A percentile compares a stretch with the other conserved stretches of the same genome.
These are phyloP conservation scores for Emberiza fucata DNA, from an alignment of 2,113 vertebrate genomes.

Conservation along the genomic window DNA sequence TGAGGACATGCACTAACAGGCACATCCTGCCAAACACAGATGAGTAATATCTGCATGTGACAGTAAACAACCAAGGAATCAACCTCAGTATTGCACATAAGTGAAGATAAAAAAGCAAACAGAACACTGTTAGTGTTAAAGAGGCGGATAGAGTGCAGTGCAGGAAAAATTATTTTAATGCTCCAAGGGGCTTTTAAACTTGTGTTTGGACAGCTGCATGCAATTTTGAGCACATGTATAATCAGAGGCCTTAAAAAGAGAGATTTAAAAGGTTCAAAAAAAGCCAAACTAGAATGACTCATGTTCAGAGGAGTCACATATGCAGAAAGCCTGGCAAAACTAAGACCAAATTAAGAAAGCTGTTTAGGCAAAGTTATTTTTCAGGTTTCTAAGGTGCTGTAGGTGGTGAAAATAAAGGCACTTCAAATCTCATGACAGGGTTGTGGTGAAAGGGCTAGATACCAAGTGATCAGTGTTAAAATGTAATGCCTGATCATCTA, in stretches of 20 bases:
- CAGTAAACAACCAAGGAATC: background rate
- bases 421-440: background rate
- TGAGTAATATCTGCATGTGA: background rate
- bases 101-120: conserved; percentile 7
- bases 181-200: conserved; percentile 4
- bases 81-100: background rate
- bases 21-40: background rate
- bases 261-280: background rate
- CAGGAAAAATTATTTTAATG: conserved; percentile 22
- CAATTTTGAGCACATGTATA: conserved; percentile 8
- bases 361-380: background rate
- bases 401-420: background rate
- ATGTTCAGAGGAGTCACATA: background rate
- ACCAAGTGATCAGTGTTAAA: background rate
- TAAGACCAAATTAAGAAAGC: background rate
- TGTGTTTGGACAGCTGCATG: conserved; percentile 38
- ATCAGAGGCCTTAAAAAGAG: background rate
- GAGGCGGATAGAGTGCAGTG: background rate
- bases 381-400: background rate
- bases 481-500: background rate
- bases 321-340: background rate
- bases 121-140: background rate
- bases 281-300: background rate
- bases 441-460: background rate
- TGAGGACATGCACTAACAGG: background rate